Base-by-base conservation (phyloP, 2,113 vertebrate species). In the Myotis lucifugus region DNA sequence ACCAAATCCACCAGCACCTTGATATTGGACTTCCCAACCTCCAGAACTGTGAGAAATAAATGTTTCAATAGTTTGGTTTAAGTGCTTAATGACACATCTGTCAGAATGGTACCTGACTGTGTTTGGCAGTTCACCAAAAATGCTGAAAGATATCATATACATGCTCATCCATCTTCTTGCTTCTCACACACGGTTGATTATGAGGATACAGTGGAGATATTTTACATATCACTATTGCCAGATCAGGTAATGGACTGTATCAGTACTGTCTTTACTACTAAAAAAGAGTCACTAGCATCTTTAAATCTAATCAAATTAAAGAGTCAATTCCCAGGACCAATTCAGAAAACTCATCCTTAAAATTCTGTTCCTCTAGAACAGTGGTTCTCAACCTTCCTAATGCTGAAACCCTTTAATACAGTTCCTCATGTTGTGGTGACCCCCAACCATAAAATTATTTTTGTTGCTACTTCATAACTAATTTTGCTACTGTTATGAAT, bases 271-370 rank as follows among this genome's bases (percentile, higher is more conserved):
- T 67, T 85, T 59, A 54, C 19, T 42, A 54, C 19, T 64, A 18
- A 77, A 90, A 90, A 78, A 81, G 74, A 61, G 13, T 81, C 52
- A 73, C 67, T 54, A 19, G 29, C 52, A 52, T 48, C 34, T 92
- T 74, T 50, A 95, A 86, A 73, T 82, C 52, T 89, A 67, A 67
- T 95, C 40, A 69, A 17, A 78, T 85, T 52, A 46, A 42, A 93
- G 9, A 92, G 52, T 54, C 48, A 48, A 48, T 72, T 90, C 40
- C 14, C 27, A 94, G 79, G 86, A 92, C 18, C 10, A 85, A 52
- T n/a, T 64, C 17, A 85, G 67, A 79, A 91, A 73, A 72, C 13
- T 73, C 32, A 54, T 23, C 59, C 37, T 85, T 85, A 66, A 48
- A 77, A 25, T 67, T 84, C 74, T 84, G 9, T 72, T 87, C 48